phyloP scores from a whole-genome alignment of 2,797 vertebrate species.

The Taeniopygia guttata region DNA sequence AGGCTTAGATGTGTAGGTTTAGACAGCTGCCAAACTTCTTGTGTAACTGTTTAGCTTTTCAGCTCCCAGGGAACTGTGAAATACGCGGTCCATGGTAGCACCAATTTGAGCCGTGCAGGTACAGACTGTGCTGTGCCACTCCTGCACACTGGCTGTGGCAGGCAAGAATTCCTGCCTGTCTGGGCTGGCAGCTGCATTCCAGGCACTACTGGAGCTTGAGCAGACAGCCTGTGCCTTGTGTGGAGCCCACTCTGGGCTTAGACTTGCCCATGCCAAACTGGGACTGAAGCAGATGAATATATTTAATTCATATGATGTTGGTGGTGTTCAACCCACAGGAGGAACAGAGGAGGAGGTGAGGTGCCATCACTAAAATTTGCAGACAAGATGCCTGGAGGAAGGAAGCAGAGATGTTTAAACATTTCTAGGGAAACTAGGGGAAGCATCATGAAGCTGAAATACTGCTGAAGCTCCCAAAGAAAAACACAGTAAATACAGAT shows the following conservation, averaged over 20 bases:
- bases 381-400: background rate
- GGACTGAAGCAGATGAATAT: background rate
- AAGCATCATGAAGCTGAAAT: background rate
- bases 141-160: background rate
- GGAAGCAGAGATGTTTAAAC: background rate
- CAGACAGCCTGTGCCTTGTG: accelerated
- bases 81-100: background rate
- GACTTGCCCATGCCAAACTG: background rate
- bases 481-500: background rate
- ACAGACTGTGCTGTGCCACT: background rate
- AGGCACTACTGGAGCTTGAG: background rate
- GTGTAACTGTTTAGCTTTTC: background rate
- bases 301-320: background rate
- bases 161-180: background rate
- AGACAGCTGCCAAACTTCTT: background rate
- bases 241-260: background rate
- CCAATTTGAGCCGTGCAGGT: background rate
- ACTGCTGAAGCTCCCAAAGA: background rate
- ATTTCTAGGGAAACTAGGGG: background rate
- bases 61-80: background rate
- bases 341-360: background rate
- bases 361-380: background rate
- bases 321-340: background rate
- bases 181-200: background rate
- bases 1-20: background rate